Conservation (phyloP, 64 coral and sea anemone species). For the Pocillopora verrucosa region DNA sequence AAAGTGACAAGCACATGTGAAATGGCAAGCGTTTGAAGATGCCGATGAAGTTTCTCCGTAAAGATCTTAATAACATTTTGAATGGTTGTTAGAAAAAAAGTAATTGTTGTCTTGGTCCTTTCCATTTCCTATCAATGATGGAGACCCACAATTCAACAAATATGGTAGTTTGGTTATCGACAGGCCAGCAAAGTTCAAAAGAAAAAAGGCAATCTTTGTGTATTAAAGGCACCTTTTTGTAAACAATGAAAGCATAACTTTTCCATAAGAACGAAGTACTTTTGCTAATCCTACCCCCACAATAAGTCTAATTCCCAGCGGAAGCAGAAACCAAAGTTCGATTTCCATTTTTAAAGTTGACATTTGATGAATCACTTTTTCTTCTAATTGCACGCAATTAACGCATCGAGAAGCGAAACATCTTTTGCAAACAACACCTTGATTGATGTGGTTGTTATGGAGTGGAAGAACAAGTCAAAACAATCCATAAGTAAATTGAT, state of each 20-base stretch:
- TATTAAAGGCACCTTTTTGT: background rate
- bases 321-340: background rate
- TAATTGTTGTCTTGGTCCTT: no score
- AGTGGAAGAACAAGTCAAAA: slow-evolving; percentile 13
- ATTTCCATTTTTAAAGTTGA: slow-evolving; percentile 1
- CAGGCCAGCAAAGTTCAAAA: no score
- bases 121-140: no score
- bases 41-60: no score
- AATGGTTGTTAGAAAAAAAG: no score
- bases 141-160: no score
- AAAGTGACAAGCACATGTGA: no score
- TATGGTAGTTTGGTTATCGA: background rate
- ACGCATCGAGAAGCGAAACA: slow-evolving; percentile 1
- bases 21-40: no score
- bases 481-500: slow-evolving; percentile 25
- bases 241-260: slow-evolving; percentile 37
- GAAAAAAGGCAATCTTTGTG: background rate
- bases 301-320: background rate
- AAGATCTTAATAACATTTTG: no score
- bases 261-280: background rate
- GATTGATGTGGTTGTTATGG: slow-evolving; percentile 40
- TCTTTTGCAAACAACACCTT: slow-evolving; percentile 56
- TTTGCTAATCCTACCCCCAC: background rate
- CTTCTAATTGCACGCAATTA: slow-evolving; percentile 52
- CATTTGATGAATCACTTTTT: slow-evolving; percentile 38